Evolutionary conservation across 1,140 invertebrate genomes (phyloP).

Genomic region (Drosophila auraria): DNA sequence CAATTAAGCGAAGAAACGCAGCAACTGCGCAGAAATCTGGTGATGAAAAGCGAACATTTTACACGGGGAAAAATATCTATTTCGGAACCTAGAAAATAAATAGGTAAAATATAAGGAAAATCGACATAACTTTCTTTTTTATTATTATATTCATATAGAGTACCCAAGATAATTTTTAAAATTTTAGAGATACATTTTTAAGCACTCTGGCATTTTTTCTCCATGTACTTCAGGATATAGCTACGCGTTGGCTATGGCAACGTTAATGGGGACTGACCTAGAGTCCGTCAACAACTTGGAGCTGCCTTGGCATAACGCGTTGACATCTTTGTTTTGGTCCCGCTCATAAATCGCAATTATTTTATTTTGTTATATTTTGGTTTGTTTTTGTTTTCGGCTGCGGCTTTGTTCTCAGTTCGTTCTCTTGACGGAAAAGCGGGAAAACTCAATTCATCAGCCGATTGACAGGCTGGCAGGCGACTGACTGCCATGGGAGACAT

Average conservation of each 20-base stretch:
- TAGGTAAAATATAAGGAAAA: too few relatives aligned
- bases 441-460: constrained; percentile 69
- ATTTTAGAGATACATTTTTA: background rate
- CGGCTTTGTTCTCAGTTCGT: constrained; percentile 21
- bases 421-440: constrained; percentile 50
- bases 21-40: constrained; percentile 33
- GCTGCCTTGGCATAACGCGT: constrained; percentile 35
- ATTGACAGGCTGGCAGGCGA: constrained; percentile 56
- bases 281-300: constrained; percentile 50
- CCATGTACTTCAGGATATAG: constrained; percentile 4
- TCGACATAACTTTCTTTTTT: background rate
- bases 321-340: constrained; percentile 47
- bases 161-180: too few relatives aligned
- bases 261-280: constrained; percentile 43
- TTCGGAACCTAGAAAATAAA: too few relatives aligned
- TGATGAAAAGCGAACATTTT: constrained; percentile 4
- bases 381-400: constrained; percentile 20
- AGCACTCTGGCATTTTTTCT: background rate
- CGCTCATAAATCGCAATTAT: constrained; percentile 45
- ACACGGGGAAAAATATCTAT: background rate
- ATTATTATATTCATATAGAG: too few relatives aligned
- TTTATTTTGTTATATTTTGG: constrained; percentile 24
- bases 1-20: constrained; percentile 7
- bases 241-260: constrained; percentile 11
- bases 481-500: constrained; percentile 22